phyloP scores from a whole-genome alignment of 35 echinoderm and acorn worm species.

The Apostichopus parvimensis region DNA sequence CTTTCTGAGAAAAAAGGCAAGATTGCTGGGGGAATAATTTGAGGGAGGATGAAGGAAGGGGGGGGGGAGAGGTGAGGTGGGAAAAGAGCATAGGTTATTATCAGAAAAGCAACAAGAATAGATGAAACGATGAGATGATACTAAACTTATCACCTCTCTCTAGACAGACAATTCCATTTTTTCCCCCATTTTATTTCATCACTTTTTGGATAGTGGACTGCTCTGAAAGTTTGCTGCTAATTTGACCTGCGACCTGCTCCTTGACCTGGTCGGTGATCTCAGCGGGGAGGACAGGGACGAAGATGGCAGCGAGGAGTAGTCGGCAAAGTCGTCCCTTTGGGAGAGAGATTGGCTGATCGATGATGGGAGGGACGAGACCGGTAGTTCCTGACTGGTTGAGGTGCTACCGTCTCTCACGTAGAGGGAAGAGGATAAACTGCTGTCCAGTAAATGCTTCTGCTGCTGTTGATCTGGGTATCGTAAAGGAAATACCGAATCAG shows the following conservation, averaged over 20 bases:
- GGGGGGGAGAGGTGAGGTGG: too few species aligned
- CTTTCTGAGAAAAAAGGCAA: too few species aligned
- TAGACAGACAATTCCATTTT: too few species aligned
- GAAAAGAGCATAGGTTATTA: too few species aligned
- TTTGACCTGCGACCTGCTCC: conserved; percentile 53
- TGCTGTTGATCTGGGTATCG: not conserved
- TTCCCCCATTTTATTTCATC: not conserved
- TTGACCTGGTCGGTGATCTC: conserved; percentile 32
- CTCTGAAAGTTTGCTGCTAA: conserved; percentile 53
- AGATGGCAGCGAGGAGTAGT: conserved; percentile 32
- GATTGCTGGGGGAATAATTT: too few species aligned
- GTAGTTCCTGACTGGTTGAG: conserved; percentile 30
- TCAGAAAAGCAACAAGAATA: too few species aligned
- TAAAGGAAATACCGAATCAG: too few species aligned
- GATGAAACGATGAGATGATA: too few species aligned
- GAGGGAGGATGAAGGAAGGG: too few species aligned
- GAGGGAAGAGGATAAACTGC: conserved; percentile 35
- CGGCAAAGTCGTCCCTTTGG: conserved; percentile 52
- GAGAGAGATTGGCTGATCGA: conserved; percentile 39
- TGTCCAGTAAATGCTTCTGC: conserved; percentile 50
- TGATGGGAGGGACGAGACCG: conserved; percentile 31
- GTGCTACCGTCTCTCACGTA: not conserved
- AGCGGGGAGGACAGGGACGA: conserved; percentile 34
- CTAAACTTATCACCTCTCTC: too few species aligned
- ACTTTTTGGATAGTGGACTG: conserved; percentile 27